These are phyloP conservation scores for Brachionus rotundiformis DNA, from an alignment of 1,140 invertebrate species.

Conservation along the genomic window DNA sequence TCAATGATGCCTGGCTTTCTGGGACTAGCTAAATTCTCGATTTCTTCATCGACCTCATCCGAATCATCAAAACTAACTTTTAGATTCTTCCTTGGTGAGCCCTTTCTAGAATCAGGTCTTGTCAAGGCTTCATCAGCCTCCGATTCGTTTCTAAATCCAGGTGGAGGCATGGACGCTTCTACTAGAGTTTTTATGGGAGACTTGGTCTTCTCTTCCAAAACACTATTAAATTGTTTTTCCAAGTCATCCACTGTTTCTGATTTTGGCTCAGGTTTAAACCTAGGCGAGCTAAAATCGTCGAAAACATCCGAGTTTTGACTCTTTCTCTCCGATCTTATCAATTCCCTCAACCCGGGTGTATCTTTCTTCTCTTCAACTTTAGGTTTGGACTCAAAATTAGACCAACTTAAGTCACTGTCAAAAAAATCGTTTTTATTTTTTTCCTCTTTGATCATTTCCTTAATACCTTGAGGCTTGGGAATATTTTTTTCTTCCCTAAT, in stretches of 20 bases:
- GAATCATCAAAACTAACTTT: constrained; percentile 29
- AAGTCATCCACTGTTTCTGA: constrained; percentile 26
- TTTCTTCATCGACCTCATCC: constrained; percentile 20
- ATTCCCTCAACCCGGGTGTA: background rate
- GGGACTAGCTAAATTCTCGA: background rate
- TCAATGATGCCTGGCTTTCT: background rate
- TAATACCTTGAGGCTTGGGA: background rate
- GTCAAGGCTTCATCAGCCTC: background rate
- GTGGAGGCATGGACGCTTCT: background rate
- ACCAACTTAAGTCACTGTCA: background rate
- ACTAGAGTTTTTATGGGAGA: background rate
- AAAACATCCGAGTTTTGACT: background rate
- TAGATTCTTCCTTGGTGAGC: constrained; percentile 15
- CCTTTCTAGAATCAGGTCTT: background rate
- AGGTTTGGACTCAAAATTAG: background rate
- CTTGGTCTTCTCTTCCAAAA: background rate
- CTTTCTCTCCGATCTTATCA: background rate
- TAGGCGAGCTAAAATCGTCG: background rate
- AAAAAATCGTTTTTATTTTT: constrained; percentile 24
- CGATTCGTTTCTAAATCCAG: constrained; percentile 6
- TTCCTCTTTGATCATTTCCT: background rate
- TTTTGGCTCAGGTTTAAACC: background rate
- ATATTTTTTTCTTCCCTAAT: constrained; percentile 1
- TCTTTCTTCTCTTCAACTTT: background rate
- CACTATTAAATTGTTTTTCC: constrained; percentile 24